Percentiles rank a stretch among this genome's conserved stretches.
Conservation (phyloP, 2,113 vertebrate species). For the Oplegnathus fasciatus region DNA sequence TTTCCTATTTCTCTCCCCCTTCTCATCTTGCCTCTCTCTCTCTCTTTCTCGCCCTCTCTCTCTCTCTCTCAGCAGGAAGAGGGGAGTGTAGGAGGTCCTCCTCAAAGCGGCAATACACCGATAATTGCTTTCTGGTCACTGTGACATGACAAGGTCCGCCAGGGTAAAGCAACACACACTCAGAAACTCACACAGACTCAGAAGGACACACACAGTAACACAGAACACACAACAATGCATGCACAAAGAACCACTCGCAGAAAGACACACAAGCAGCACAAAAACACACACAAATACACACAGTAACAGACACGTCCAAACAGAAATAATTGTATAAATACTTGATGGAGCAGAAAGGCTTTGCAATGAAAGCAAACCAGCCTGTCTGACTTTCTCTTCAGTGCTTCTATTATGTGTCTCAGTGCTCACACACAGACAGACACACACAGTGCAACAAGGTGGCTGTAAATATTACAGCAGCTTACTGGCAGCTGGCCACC, state of each 20-base stretch:
- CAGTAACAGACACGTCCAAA: conserved; percentile 40
- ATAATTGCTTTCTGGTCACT: conserved; percentile 87
- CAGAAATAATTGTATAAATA: conserved; percentile 58
- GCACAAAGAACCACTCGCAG: conserved; percentile 8
- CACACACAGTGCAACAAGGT: conserved; percentile 29
- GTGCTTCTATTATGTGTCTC: conserved; percentile 31
- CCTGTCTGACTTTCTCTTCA: conserved; percentile 43
- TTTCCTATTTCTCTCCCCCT: conserved; percentile 38
- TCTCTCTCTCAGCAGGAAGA: conserved; percentile 56
- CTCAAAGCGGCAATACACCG: conserved; percentile 74
- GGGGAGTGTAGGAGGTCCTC: conserved; percentile 62
- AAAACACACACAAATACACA: conserved; percentile 54
- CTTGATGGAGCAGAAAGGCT: conserved; percentile 56
- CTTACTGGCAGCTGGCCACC: conserved; percentile 17
- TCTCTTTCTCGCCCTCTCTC: conserved; percentile 52
- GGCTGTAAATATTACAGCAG: conserved; percentile 37
- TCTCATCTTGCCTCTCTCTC: conserved; percentile 30
- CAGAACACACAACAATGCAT: conserved; percentile 23
- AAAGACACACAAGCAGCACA: conserved; percentile 30
- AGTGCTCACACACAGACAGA: conserved; percentile 33
- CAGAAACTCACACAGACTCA: conserved; percentile 17
- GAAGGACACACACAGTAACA: conserved; percentile 18
- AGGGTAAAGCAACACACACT: conserved; percentile 65
- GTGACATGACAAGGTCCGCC: conserved; percentile 79
- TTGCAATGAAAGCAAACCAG: conserved; percentile 51